Base-by-base conservation (phyloP, 1,140 invertebrate genomes). In the Tetranychus urticae region DNA sequence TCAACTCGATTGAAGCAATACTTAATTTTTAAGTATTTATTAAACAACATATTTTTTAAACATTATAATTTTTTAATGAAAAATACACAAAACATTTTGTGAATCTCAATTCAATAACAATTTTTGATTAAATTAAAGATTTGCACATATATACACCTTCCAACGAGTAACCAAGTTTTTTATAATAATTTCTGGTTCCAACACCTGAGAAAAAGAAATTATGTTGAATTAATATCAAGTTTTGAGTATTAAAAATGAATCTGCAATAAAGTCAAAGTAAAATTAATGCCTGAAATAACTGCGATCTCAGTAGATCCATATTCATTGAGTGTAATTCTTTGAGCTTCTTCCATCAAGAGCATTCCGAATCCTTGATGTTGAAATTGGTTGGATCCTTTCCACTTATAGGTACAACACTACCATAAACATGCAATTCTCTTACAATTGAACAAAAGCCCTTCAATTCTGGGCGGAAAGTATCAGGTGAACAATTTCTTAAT, bases 91-190 rank as follows among this genome's bases (percentile, higher is more conserved):
- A 6, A 8, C 6, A 23, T 52, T 33, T 14, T 52, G 31, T 52
- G 6, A 52, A 52, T 8, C 5, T 52, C 10, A 42, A 42, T 10
- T 42, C 39, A 10, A 42, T 42, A 42, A 42, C 39, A 42, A 42
- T 42, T 33, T 52, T 52, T n/a, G 31, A 52, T 52, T 52, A 52
- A 52, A 52, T n/a, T 14, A 72, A 59, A 33, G 61, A 63, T 71
- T 97, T 97, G 13, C 88, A 86, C 93, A 99, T 97, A 66, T 97
- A 98, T 0, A 92, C 90, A 1, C 94, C 94, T 73, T 98, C 93
- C 4, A 98, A 75, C 73, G 92, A 82, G 73, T 98, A 98, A 3
- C 93, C 94, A 66, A 98, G 80, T 74, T 98, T 97, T 59, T 88
- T 78, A 70, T 99, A 99, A 74, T 99, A 99, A 74, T 96, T 88